Evolutionary conservation across 2,797 vertebrate genomes (phyloP), one percentile per base, ranked within the genome.

Genomic region (Myoxocephalus aenaeus): DNA sequence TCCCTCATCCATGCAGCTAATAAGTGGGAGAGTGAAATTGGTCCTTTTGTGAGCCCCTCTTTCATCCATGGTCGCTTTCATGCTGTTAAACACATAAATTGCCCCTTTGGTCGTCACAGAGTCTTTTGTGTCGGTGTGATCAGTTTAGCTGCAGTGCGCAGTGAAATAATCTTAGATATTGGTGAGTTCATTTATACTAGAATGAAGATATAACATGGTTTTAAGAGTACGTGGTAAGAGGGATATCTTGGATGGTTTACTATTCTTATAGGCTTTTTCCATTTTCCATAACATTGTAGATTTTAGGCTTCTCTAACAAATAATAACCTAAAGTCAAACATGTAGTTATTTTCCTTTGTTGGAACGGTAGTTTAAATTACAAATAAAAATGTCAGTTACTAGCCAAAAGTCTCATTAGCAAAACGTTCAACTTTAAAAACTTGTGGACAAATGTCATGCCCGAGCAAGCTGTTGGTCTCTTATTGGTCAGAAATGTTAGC

Each of bases 11-110:
- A 51, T 72, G 77, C 71, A 72, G 73, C 42, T 76, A 79, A 87
- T 79, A 75, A 89, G 73, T 73, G 54, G 58, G 63, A 63, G 68
- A 79, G 79, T 78, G 25, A 85, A 87, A 88, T 72, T n/a, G 75
- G 62, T 78, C 59, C 84, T 90, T 91, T 91, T 89, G 77, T 93
- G 25, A 56, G 74, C 64, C 11, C 75, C 65, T 76, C 85, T 91
- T 92, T 92, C 71, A 94, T 91, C 83, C 44, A 61, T 9, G 15
- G 18, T 72, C 14, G 7, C 70, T 83, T 80, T 84, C 27, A 73
- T 79, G 53, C 36, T 66, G 67, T 66, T 67, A 57, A 81, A 77
- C 76, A 74, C 73, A 86, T 77, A 75, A 84, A 79, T 75, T 66
- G 66, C 29, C 63, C 74, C 77, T 76, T 81, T 64, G 53, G 29